Evolutionary conservation across 1,140 invertebrate species (phyloP).

Genomic region (Anastrepha obliqua): DNA sequence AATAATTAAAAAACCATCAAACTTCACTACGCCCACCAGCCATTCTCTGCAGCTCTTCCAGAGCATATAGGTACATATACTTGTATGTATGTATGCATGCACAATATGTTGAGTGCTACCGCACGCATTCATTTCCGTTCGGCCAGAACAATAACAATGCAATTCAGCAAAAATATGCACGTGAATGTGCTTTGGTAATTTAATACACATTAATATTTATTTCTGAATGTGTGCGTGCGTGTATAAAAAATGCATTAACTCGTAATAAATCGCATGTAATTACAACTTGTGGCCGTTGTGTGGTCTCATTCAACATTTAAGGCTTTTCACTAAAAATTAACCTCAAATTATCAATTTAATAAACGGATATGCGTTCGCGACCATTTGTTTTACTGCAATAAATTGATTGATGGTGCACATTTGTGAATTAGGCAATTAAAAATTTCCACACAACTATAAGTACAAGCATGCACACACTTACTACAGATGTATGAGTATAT

Average conservation of each 20-base stretch:
- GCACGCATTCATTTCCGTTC: slow-evolving; percentile 27
- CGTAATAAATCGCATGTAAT: slow-evolving; percentile 51
- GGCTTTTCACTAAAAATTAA: slow-evolving; percentile 51
- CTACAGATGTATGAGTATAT: too few species aligned
- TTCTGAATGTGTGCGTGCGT: not conserved
- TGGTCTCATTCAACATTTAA: slow-evolving; percentile 25
- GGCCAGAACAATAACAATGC: not conserved
- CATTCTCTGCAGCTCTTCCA: not conserved
- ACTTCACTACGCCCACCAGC: not conserved
- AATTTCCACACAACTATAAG: not conserved
- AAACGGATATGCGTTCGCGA: slow-evolving; percentile 10
- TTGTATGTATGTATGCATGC: too few species aligned
- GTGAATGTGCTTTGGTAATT: not conserved
- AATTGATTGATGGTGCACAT: slow-evolving; percentile 42
- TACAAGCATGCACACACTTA: not conserved
- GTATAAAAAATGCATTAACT: slow-evolving; percentile 30
- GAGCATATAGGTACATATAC: too few species aligned
- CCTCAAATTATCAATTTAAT: slow-evolving; percentile 52
- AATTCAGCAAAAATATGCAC: not conserved
- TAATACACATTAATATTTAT: slow-evolving; percentile 42
- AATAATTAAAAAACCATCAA: slow-evolving; percentile 40
- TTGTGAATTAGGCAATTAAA: slow-evolving; percentile 33
- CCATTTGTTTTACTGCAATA: slow-evolving; percentile 46
- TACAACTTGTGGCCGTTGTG: slow-evolving; percentile 24
- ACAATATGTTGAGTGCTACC: not conserved